phyloP scores from a whole-genome alignment of 1,140 invertebrate genomes.

The Chionoecetes opilio region DNA sequence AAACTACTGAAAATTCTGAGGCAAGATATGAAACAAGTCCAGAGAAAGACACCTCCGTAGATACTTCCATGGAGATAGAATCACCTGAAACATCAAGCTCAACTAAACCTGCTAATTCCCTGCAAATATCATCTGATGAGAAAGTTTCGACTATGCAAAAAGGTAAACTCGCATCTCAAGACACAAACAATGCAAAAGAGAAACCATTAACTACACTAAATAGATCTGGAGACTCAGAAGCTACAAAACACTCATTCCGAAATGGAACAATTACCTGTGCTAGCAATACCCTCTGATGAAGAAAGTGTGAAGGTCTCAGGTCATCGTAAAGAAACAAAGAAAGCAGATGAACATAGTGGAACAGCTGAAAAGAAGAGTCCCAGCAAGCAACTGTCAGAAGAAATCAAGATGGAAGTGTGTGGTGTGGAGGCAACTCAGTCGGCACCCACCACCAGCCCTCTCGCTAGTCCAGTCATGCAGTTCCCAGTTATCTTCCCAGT shows the following conservation, averaged over 20 bases:
- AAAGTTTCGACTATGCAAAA: neutral
- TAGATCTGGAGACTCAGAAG: neutral
- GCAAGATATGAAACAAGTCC: no score
- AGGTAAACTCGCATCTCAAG: no score
- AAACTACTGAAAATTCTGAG: no score
- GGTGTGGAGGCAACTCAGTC: neutral
- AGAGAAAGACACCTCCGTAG: no score
- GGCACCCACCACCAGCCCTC: neutral
- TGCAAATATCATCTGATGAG: no score
- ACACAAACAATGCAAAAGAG: neutral
- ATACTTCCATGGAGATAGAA: no score
- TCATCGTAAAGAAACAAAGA: neutral
- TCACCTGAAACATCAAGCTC: neutral
- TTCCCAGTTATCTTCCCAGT: conserved; percentile 7
- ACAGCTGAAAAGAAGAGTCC: neutral
- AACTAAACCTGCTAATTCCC: neutral
- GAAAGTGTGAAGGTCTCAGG: neutral
- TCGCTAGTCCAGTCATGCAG: neutral
- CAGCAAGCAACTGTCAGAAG: neutral
- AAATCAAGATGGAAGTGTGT: neutral
- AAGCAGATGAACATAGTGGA: neutral
- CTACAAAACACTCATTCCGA: neutral
- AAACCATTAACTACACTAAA: neutral
- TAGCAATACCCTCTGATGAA: neutral
- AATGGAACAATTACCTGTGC: neutral